Conservation (phyloP, 2,888 invertebrate genomes). For the Cataglyphis altisquamis region DNA sequence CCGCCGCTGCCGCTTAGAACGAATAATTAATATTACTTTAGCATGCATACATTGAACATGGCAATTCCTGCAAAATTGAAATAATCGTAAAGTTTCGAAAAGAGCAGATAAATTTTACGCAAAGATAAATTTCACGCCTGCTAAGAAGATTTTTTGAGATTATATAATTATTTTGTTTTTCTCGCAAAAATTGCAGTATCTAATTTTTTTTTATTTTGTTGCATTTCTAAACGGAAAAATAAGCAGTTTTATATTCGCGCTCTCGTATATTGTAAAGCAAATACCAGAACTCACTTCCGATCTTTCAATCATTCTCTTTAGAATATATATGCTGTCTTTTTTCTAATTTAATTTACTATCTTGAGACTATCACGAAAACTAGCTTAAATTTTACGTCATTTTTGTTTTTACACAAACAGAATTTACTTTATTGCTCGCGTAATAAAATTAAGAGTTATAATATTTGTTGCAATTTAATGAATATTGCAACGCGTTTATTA, state of each 20-base stretch:
- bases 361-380: no score
- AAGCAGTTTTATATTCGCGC: no score
- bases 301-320: no score
- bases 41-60: not conserved
- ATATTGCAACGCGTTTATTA: not conserved
- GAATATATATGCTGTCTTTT: no score
- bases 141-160: not conserved
- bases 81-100: not conserved
- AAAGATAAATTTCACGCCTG: not conserved
- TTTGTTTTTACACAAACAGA: not conserved
- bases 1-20: constrained; percentile 32
- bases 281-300: no score
- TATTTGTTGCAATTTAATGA: not conserved
- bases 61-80: not conserved
- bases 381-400: not conserved
- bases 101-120: not conserved
- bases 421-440: not conserved
- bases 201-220: no score
- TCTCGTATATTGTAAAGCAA: no score
- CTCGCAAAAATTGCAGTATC: no score
- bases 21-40: constrained; percentile 52
- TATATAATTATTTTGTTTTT: no score
- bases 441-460: not conserved
- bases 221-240: no score
- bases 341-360: no score